Base-by-base conservation (phyloP, 2,113 vertebrate species). In the Lathamus discolor region DNA sequence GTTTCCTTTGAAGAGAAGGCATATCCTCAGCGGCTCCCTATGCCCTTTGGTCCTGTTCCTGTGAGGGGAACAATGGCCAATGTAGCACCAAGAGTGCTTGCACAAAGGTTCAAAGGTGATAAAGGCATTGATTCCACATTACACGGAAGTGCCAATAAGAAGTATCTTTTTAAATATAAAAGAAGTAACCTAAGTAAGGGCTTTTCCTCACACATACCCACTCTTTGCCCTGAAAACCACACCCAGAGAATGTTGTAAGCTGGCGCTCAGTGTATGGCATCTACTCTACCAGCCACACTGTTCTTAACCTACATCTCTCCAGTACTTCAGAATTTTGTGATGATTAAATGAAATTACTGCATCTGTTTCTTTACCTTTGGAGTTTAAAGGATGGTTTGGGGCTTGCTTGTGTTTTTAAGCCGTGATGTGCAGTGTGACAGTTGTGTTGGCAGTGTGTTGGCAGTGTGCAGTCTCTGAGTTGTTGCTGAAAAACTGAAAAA, bases 151-250 rank as follows among this genome's bases (percentile, higher is more conserved):
- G 3, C 6, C n/a, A 20, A 29, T 70, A 49, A 62, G 12, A 54
- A 49, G 33, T 29, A 48, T 1, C 3, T 70, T 3, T 84, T 74
- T 9, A 70, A 63, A 59, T n/a, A 7, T n/a, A 62, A 48, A 82
- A 20, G 24, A 72, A 81, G 4, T 2, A 67, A 37, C 1, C 1
- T 0, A 5, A 48, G 11, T 54, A 28, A 39, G 20, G 3, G 8
- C 16, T 39, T 7, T 39, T 66, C 35, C 1, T 49, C 41, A 41
- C 4, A 43, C 0, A 0, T 27, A 17, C n/a, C n/a, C 22, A 25
- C 4, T 68, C 28, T 22, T 84, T 62, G 11, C 13, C n/a, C 46
- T 28, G 13, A 96, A 84, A 77, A 44, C 5, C 6, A 11, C 7
- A 54, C 4, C 7, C 25, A 46, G 33, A n/a, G 5, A 35, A 24